Evolutionary conservation across 2,888 invertebrate species (phyloP).

Genomic region (Trissonchulus sp.): DNA sequence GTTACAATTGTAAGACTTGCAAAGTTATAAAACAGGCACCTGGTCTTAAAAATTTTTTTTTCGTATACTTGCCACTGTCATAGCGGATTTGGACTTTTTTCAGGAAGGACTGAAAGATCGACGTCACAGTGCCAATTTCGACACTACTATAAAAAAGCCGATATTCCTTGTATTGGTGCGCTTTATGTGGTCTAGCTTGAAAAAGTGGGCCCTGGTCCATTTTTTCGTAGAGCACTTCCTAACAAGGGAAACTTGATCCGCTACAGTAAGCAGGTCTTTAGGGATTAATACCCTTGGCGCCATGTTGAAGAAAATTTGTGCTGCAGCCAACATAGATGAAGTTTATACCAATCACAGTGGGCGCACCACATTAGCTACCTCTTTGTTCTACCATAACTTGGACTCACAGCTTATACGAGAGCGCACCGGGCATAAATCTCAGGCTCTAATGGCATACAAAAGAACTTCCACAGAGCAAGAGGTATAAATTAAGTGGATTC

Average conservation of each 20-base stretch:
- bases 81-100: not conserved
- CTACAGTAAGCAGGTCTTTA: not conserved
- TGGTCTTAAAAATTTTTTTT: too few relatives aligned
- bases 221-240: not conserved
- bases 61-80: too few relatives aligned
- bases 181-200: not conserved
- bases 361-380: not conserved
- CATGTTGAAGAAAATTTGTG: too few relatives aligned
- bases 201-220: not conserved
- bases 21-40: too few relatives aligned
- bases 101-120: slow-evolving; percentile 6
- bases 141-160: not conserved
- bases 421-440: not conserved
- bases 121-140: not conserved
- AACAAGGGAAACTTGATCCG: slow-evolving; percentile 1
- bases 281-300: too few relatives aligned
- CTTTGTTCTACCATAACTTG: not conserved
- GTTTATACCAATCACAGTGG: slow-evolving; percentile 3
- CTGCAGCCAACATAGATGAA: too few relatives aligned
- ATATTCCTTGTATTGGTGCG: not conserved
- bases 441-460: not conserved
- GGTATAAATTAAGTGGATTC: too few relatives aligned
- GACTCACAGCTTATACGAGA: slow-evolving; percentile 7
- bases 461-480: slow-evolving; percentile 9
- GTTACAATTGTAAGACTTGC: too few relatives aligned